Percentiles rank a stretch among this genome's conserved stretches.
These are phyloP conservation scores for Drosophila ogumai DNA, from an alignment of 1,140 invertebrate species.

Conservation along the genomic window DNA sequence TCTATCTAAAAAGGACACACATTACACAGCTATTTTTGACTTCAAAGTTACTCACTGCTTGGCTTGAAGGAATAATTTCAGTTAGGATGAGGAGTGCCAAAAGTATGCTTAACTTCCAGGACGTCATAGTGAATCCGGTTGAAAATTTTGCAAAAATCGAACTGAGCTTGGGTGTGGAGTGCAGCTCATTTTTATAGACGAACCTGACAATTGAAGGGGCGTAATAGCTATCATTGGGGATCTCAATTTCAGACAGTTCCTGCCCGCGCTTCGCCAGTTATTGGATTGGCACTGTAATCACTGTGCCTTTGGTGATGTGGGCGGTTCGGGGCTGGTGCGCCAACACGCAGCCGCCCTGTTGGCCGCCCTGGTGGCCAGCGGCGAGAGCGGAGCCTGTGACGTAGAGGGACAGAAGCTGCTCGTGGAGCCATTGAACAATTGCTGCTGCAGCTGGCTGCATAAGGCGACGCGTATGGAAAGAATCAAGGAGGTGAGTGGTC, in stretches of 20 bases:
- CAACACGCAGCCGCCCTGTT: constrained; percentile 82
- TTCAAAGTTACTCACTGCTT: constrained; percentile 37
- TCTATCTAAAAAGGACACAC: constrained; percentile 40
- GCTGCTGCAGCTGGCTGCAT: constrained; percentile 79
- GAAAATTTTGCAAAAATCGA: constrained; percentile 1
- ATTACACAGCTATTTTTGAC: too few species aligned
- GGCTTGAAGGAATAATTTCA: constrained; percentile 9
- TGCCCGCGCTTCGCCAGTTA: constrained; percentile 75
- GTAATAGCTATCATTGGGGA: constrained; percentile 55
- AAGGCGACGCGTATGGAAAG: constrained; percentile 40
- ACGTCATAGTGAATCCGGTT: constrained; percentile 34
- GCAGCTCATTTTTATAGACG: constrained; percentile 47
- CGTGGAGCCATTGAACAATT: constrained; percentile 68
- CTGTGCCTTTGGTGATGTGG: constrained; percentile 67
- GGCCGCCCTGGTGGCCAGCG: constrained; percentile 62
- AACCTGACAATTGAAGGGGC: background rate
- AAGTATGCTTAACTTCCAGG: constrained; percentile 18
- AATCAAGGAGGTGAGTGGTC: constrained; percentile 67
- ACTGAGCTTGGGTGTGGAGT: constrained; percentile 30
- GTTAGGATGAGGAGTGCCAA: constrained; percentile 36
- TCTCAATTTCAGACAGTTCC: constrained; percentile 64
- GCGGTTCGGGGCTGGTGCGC: constrained; percentile 69
- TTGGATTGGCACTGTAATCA: constrained; percentile 83
- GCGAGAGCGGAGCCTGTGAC: constrained; percentile 61
- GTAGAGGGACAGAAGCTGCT: constrained; percentile 59